phyloP scores from a whole-genome alignment of 2,888 invertebrate genomes.

The Mycalesis mineus region DNA sequence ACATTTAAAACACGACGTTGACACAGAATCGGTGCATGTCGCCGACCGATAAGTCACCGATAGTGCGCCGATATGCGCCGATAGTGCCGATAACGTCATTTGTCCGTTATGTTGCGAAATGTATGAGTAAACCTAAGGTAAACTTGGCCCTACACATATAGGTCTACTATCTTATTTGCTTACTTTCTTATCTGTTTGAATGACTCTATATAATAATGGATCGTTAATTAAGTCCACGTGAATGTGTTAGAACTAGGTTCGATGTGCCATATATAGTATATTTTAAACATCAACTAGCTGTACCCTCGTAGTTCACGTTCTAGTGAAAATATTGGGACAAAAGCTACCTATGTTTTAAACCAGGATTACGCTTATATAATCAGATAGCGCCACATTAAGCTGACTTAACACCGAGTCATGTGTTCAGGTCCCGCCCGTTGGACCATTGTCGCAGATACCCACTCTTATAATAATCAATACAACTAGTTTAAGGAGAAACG shows the following conservation, averaged over 20 bases:
- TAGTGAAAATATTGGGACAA: too few relatives aligned
- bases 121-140: conserved; percentile 18
- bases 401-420: too few relatives aligned
- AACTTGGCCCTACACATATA: conserved; percentile 1
- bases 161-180: conserved; percentile 3
- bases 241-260: background rate
- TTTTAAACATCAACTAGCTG: too few relatives aligned
- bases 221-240: background rate
- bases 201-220: background rate
- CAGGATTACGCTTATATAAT: too few relatives aligned
- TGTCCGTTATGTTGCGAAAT: conserved; percentile 44
- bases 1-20: background rate
- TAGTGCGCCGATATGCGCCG: conserved; percentile 30
- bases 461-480: too few relatives aligned
- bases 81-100: conserved; percentile 27
- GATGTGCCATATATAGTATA: too few relatives aligned
- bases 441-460: too few relatives aligned
- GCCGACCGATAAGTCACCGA: conserved; percentile 39
- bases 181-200: background rate
- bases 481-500: too few relatives aligned
- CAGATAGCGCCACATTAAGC: too few relatives aligned
- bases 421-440: too few relatives aligned
- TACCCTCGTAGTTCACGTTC: too few relatives aligned
- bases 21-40: conserved; percentile 39
- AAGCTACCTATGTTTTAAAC: too few relatives aligned